A percentile compares a stretch with the other conserved stretches of the same genome.
phyloP scores from a whole-genome alignment of 2,888 invertebrate species.

The Pediacus dermestoides region DNA sequence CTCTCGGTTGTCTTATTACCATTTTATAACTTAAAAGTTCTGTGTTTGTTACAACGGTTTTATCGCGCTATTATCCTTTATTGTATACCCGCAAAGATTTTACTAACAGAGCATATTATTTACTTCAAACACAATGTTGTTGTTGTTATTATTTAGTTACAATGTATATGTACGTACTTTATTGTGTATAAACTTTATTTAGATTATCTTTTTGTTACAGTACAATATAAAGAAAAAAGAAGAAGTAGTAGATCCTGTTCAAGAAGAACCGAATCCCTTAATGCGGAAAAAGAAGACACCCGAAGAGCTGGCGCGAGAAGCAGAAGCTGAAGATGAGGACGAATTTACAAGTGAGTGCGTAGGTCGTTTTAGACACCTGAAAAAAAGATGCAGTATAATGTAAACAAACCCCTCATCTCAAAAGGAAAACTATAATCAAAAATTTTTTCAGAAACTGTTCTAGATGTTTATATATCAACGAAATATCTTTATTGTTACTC shows the following conservation, averaged over 20 bases:
- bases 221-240: conserved; percentile 99
- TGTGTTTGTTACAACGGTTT: too few species aligned
- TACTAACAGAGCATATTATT: too few species aligned
- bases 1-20: too few species aligned
- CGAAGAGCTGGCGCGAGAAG: conserved; percentile 94
- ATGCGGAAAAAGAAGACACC: conserved; percentile 99
- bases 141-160: too few species aligned
- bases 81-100: too few species aligned
- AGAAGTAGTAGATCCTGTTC: conserved; percentile 76
- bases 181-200: conserved; percentile 1
- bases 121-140: too few species aligned
- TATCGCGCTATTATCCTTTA: too few species aligned
- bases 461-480: too few species aligned
- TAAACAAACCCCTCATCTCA: conserved; percentile 27
- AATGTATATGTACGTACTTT: too few species aligned
- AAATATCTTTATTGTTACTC: conserved; percentile 10
- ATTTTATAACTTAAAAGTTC: too few species aligned
- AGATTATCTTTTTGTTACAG: conserved; percentile 57
- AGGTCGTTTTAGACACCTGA: conserved; percentile 39
- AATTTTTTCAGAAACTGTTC: too few species aligned
- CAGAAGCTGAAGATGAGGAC: conserved; percentile 92
- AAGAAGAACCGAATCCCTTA: conserved; percentile 87
- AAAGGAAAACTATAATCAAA: too few species aligned
- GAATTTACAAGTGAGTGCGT: conserved; percentile 86
- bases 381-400: conserved; percentile 43